Evolutionary conservation across 1,140 invertebrate species (phyloP).

Genomic region (Eueides isabella): DNA sequence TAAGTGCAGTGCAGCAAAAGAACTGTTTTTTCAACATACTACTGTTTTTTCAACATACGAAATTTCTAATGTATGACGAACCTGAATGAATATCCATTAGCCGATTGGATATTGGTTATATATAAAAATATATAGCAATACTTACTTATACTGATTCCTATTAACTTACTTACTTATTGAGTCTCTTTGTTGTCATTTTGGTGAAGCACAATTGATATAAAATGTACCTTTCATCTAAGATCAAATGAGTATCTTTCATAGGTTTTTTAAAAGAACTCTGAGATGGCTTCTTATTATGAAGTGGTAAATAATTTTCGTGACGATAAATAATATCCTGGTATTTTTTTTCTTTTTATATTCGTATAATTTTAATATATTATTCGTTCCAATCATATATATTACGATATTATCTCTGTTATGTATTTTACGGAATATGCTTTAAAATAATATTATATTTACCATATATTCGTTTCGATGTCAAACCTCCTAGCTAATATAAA

Average conservation of each 20-base stretch:
- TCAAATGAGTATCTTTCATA: slow-evolving; percentile 27
- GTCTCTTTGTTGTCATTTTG: slow-evolving; percentile 10
- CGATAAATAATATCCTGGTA: not conserved
- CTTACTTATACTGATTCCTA: not conserved
- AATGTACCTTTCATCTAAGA: slow-evolving; percentile 34
- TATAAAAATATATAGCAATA: not conserved
- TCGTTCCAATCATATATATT: not conserved
- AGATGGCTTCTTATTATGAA: slow-evolving; percentile 1
- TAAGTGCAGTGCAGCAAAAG: no score
- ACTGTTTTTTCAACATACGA: no score
- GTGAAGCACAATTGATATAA: not conserved
- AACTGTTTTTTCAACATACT: no score
- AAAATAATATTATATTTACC: not conserved
- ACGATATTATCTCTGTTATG: not conserved
- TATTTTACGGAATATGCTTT: not conserved
- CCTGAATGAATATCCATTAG: not conserved
- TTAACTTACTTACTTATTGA: slow-evolving; percentile 7
- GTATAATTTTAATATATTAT: not conserved
- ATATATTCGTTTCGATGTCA: no score
- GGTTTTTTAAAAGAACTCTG: slow-evolving; percentile 2
- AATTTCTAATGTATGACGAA: not conserved
- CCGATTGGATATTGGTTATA: slow-evolving; percentile 1
- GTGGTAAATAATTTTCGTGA: not conserved
- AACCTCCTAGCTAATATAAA: no score
- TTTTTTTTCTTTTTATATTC: not conserved